A percentile compares a stretch with the other conserved stretches of the same genome.
These are phyloP conservation scores for Ophioderma brevispina DNA, from an alignment of 35 echinoderm and acorn worm species.

Conservation along the genomic window DNA sequence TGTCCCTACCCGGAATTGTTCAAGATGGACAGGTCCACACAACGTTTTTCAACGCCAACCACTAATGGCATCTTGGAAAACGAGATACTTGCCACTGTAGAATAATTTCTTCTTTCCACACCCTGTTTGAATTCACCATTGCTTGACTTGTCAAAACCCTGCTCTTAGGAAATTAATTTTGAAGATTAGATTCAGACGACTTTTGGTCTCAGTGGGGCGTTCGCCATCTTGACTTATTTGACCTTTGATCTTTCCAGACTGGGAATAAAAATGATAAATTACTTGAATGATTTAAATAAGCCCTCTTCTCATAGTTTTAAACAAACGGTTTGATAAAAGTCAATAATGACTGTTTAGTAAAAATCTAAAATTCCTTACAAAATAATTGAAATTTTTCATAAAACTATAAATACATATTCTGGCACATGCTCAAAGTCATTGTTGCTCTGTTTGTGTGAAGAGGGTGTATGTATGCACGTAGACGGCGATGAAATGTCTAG, in stretches of 20 bases:
- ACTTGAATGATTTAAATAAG: not conserved
- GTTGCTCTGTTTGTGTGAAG: not conserved
- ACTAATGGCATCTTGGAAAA: too few species aligned
- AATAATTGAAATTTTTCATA: not conserved
- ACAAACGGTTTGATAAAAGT: not conserved
- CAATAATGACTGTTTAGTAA: not conserved
- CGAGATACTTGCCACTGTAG: too few species aligned
- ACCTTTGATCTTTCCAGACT: constrained; percentile 2
- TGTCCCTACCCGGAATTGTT: too few species aligned
- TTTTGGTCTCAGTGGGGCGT: not conserved
- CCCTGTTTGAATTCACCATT: not conserved
- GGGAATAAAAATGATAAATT: not conserved
- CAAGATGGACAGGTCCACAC: too few species aligned
- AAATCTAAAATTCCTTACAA: not conserved
- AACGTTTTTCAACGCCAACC: too few species aligned
- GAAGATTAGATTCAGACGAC: not conserved
- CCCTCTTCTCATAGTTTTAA: too few species aligned
- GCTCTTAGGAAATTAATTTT: not conserved
- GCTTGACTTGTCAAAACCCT: not conserved
- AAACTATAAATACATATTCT: not conserved
- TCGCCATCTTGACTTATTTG: not conserved
- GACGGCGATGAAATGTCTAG: not conserved
- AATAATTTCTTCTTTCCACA: not conserved
- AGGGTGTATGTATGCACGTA: not conserved
- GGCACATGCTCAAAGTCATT: not conserved